Evolutionary conservation across 2,113 vertebrate genomes (phyloP).

Genomic region (Raja brachyura): DNA sequence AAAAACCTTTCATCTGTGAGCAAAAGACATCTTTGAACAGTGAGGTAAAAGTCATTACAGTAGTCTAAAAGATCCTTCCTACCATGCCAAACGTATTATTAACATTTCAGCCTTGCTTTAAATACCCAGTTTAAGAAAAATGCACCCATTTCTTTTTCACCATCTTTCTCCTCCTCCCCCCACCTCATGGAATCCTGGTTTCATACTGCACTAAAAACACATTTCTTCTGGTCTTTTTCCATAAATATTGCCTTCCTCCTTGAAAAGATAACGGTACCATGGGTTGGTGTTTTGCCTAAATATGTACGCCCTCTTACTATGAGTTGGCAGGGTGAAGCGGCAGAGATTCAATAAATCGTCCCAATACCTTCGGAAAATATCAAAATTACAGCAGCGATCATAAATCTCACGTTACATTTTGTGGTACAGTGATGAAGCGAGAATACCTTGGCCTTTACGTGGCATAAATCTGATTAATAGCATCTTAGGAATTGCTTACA

Average conservation of each 20-base stretch:
- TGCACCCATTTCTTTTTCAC: neutral
- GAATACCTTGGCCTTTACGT: neutral
- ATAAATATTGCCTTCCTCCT: neutral
- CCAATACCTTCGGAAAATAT: neutral
- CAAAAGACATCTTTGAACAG: neutral
- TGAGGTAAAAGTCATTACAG: neutral
- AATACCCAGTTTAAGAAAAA: neutral
- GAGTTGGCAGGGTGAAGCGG: neutral
- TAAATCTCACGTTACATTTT: neutral
- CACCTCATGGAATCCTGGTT: neutral
- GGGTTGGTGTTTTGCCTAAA: neutral
- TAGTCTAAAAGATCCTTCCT: neutral
- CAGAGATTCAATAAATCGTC: neutral
- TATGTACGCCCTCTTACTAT: neutral
- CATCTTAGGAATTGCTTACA: neutral
- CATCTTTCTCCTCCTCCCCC: neutral
- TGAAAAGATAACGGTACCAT: neutral
- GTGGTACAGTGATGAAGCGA: neutral
- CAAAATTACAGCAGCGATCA: neutral
- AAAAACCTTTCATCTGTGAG: neutral
- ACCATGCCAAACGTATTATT: neutral
- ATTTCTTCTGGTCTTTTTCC: neutral
- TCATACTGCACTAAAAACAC: neutral
- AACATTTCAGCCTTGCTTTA: neutral
- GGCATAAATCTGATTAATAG: conserved; percentile 11